Conservation (phyloP, 1,140 invertebrate species). For the Scaptodrosophila lebanonensis region DNA sequence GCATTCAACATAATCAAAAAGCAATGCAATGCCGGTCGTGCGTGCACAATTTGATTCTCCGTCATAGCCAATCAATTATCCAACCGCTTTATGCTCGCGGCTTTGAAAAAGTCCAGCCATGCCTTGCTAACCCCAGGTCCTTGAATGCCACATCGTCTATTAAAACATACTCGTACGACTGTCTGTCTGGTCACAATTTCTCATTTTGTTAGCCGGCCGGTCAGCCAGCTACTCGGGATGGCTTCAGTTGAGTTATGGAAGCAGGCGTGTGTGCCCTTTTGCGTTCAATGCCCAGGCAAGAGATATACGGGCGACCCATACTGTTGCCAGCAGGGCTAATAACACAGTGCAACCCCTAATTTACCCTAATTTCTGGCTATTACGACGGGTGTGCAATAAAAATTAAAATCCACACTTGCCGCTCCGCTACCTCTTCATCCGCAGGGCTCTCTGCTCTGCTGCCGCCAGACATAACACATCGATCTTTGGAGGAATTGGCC, state of each 20-base stretch:
- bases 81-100: constrained; percentile 65
- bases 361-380: constrained; percentile 76
- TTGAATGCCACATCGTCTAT: no score
- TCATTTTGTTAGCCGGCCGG: no score
- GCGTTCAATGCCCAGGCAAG: no score
- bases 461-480: background rate
- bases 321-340: constrained; percentile 32
- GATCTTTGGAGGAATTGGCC: no score
- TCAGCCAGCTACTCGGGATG: background rate
- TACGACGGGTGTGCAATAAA: constrained; percentile 74
- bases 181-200: background rate
- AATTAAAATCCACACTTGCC: constrained; percentile 71
- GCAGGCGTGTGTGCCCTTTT: no score
- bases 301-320: no score
- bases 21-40: no score
- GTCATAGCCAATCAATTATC: constrained; percentile 73
- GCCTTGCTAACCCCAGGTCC: background rate
- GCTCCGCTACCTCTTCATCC: constrained; percentile 1
- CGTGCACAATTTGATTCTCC: constrained; percentile 69
- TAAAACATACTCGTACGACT: no score
- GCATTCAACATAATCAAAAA: no score
- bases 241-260: no score
- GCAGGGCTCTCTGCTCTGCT: background rate
- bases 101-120: no score
- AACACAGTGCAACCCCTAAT: constrained; percentile 75